Percentiles rank a stretch among this genome's conserved stretches.
phyloP scores from a whole-genome alignment of 2,113 vertebrate species.

The Microtus richardsoni region DNA sequence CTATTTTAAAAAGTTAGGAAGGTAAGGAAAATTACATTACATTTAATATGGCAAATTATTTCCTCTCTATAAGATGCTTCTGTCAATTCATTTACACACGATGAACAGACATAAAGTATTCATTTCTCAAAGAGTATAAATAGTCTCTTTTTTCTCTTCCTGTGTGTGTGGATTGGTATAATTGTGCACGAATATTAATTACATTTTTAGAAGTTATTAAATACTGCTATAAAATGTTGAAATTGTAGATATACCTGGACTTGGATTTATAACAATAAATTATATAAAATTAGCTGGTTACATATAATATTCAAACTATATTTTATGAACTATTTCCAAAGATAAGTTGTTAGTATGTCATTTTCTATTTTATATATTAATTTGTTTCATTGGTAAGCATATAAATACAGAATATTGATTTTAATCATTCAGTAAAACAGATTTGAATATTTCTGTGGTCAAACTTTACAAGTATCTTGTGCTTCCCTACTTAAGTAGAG shows the following conservation, averaged over 20 bases:
- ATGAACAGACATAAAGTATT: neutral
- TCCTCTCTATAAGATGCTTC: neutral
- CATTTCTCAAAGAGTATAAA: neutral
- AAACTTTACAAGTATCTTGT: neutral
- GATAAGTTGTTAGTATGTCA: neutral
- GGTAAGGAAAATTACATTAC: neutral
- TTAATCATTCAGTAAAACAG: neutral
- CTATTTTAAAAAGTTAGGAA: neutral
- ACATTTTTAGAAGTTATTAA: neutral
- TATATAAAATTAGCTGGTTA: neutral
- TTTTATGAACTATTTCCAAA: neutral
- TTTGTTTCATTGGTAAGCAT: neutral
- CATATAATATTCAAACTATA: neutral
- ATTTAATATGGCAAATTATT: slow-evolving; percentile 3
- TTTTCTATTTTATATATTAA: neutral
- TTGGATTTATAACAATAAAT: neutral
- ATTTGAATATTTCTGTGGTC: neutral
- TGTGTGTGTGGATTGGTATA: neutral
- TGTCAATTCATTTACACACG: neutral
- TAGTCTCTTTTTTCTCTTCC: fast-evolving
- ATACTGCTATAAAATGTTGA: neutral
- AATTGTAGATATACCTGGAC: neutral
- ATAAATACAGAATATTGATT: neutral
- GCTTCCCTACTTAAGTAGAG: neutral
- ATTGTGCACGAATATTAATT: neutral